Percentiles rank a stretch among this genome's conserved stretches.
phyloP scores from a whole-genome alignment of 2,113 vertebrate genomes.

The Shinisaurus crocodilurus region DNA sequence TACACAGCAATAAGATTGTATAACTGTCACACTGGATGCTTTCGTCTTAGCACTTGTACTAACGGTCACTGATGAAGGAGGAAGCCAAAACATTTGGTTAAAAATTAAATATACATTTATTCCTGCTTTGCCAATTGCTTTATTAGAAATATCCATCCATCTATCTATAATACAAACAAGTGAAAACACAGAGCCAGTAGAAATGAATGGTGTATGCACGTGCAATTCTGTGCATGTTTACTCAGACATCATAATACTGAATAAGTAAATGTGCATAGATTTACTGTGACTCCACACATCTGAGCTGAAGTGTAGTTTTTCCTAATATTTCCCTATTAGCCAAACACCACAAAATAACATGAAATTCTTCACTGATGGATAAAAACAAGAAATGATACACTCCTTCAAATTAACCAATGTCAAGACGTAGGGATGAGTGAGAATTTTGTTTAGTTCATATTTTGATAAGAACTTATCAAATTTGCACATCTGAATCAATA shows the following conservation, averaged over 20 bases:
- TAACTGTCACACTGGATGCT: too few species aligned
- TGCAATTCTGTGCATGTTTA: too few species aligned
- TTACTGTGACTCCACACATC: not conserved
- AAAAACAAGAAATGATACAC: not conserved
- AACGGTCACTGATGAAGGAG: too few species aligned
- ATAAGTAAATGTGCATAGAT: not conserved
- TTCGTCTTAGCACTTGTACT: too few species aligned
- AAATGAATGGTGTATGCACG: not conserved
- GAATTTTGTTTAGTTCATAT: not conserved
- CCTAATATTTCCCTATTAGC: not conserved
- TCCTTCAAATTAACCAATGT: not conserved
- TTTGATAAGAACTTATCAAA: not conserved
- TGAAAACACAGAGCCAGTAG: too few species aligned
- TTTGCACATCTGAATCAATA: not conserved
- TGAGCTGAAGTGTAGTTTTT: not conserved
- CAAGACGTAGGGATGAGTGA: not conserved
- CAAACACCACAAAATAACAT: not conserved
- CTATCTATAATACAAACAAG: not conserved
- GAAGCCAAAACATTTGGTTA: too few species aligned
- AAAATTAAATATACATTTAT: too few species aligned
- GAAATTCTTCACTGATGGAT: not conserved
- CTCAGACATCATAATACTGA: not conserved
- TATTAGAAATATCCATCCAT: too few species aligned
- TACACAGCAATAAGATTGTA: too few species aligned
- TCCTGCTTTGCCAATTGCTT: too few species aligned